phyloP scores from a whole-genome alignment of 2,888 invertebrate species.

The Nasonia oneida region DNA sequence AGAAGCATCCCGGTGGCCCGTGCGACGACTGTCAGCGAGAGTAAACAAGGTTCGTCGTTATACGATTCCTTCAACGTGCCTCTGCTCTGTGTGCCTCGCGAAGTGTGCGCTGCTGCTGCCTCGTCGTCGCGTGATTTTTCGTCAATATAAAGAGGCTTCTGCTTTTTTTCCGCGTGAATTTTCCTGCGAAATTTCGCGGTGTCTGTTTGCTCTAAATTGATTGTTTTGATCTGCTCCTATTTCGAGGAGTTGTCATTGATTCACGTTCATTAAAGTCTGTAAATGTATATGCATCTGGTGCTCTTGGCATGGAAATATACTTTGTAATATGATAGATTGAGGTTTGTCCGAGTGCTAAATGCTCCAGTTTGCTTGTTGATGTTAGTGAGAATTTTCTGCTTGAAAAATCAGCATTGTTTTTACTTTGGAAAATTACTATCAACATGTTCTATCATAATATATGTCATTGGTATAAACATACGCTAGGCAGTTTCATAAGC shows the following conservation, averaged over 20 bases:
- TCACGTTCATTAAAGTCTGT: not conserved
- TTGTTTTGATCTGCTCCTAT: not conserved
- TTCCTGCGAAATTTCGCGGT: not conserved
- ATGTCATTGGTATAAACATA: not conserved
- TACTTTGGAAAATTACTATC: not conserved
- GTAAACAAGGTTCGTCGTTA: conserved; percentile 41
- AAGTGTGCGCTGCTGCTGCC: not conserved
- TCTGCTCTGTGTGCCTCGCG: not conserved
- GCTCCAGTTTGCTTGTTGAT: not conserved
- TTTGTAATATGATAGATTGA: not conserved
- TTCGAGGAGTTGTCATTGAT: not conserved
- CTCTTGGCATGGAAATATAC: not conserved
- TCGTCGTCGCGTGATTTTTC: conserved; percentile 29
- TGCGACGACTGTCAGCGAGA: not conserved
- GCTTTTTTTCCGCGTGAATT: conserved; percentile 23
- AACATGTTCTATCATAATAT: not conserved
- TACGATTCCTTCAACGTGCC: not conserved
- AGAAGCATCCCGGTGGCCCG: not conserved
- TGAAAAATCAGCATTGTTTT: not conserved
- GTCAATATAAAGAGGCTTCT: conserved; percentile 28
- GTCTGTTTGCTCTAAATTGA: not conserved
- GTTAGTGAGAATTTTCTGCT: not conserved
- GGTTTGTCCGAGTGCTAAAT: not conserved
- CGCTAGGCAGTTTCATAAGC: conserved; percentile 11
- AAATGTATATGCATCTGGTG: not conserved